A percentile compares a stretch with the other conserved stretches of the same genome.
These are phyloP conservation scores for Bombyx mandarina DNA, from an alignment of 1,140 invertebrate species.

Conservation along the genomic window DNA sequence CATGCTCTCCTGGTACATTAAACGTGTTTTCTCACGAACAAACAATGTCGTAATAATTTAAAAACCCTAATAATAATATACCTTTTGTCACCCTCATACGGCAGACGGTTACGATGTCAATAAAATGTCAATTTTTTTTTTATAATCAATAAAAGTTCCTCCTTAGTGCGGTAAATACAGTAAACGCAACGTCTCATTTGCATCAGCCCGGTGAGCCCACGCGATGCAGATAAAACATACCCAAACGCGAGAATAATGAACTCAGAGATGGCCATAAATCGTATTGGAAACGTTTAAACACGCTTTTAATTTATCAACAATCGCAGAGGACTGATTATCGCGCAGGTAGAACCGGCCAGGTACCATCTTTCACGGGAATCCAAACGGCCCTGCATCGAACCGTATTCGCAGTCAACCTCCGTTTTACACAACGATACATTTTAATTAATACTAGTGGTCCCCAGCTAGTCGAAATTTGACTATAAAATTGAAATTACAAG, in stretches of 20 bases:
- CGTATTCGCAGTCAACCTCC: too few species aligned
- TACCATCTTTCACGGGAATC: slow-evolving; percentile 52
- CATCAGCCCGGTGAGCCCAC: slow-evolving; percentile 25
- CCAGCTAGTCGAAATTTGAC: too few species aligned
- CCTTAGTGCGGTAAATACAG: too few species aligned
- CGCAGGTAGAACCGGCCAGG: slow-evolving; percentile 43
- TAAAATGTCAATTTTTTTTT: too few species aligned
- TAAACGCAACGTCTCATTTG: background rate
- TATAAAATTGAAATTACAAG: too few species aligned
- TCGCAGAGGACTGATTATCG: slow-evolving; percentile 42
- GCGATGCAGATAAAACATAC: slow-evolving; percentile 19
- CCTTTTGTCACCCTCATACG: too few species aligned
- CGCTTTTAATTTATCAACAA: slow-evolving; percentile 54
- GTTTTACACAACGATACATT: background rate
- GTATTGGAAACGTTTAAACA: slow-evolving; percentile 24
- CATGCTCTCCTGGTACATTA: background rate
- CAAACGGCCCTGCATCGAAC: slow-evolving; percentile 18
- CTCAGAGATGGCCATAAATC: slow-evolving; percentile 37
- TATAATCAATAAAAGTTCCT: too few species aligned
- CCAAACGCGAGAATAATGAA: slow-evolving; percentile 52
- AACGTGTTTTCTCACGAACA: background rate
- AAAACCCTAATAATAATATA: too few species aligned
- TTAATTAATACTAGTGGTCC: background rate
- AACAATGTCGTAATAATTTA: too few species aligned
- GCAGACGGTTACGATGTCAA: too few species aligned